Base-by-base conservation (phyloP, 2,113 vertebrate species). In the Hippoglossus stenolepis region DNA sequence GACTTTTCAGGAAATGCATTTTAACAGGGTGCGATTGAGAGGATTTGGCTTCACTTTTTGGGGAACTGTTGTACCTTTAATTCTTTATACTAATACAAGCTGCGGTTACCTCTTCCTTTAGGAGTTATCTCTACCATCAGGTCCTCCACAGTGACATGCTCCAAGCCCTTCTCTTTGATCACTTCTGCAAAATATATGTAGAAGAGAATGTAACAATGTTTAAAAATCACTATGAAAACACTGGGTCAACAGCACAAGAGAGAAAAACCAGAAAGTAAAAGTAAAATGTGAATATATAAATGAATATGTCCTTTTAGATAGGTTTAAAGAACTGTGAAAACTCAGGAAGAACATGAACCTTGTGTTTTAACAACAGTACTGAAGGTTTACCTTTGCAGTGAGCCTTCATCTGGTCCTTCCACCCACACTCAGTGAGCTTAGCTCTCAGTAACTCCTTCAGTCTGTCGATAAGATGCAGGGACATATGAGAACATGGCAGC, bases 401-500 rank as follows among this genome's bases (percentile, higher is more conserved):
- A 77, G 98, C 98, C 90, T 98, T 99, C 86, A 99, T 92, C 70
- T 99, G 97, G 92, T 99, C 98, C 92, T 96, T 98, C 97, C 97
- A 99, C 69, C 98, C 98, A 14, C 98, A 99, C 90, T 99, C 98
- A 64, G 97, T 97, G 90, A 99, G 96, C 86, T 98, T 99, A 65
- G 96, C 96, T 93, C 97, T 95, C 88, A 99, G 94, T 77, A 99
- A 74, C 84, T 99, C 98, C 93, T 99, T 99, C 88, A 99, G 94
- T 78, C 98, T 99, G 91, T 90, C 43, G 38, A 53, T 3, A 23
- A 75, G 3, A 78, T 20, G 10, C 43, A 77, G 11, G 10, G 8
- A 67, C n/a, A n/a, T 7, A 43, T 57, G 2, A 38, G 1, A 45
- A 10, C 31, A 24, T 1, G 9, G 12, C 15, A 56, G 26, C n/a